phyloP scores from a whole-genome alignment of 2,797 vertebrate species.

The Aulostomus chinensis region DNA sequence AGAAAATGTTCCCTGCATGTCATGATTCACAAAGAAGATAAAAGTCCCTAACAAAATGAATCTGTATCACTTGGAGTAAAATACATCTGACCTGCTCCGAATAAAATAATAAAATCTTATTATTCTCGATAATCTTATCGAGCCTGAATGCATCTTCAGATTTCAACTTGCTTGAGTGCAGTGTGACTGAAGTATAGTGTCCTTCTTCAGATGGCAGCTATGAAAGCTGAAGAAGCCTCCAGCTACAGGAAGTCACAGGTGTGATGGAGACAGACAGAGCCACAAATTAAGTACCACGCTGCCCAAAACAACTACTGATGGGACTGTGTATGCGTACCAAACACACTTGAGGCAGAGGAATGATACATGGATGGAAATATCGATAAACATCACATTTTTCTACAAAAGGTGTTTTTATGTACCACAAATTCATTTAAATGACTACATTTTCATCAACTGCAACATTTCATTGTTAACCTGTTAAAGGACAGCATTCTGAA shows the following conservation, averaged over 20 bases:
- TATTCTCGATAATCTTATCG: neutral
- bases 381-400: too few relatives aligned
- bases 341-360: too few relatives aligned
- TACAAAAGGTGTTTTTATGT: too few relatives aligned
- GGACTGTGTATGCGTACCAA: neutral
- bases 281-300: conserved; percentile 26
- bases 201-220: conserved; percentile 34
- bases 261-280: conserved; percentile 47
- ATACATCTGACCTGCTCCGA: too few relatives aligned
- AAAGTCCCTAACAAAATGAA: conserved; percentile 1
- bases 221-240: conserved; percentile 44
- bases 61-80: too few relatives aligned
- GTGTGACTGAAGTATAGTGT: conserved; percentile 3
- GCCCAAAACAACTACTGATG: conserved; percentile 23
- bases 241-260: conserved; percentile 66
- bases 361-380: too few relatives aligned
- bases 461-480: too few relatives aligned
- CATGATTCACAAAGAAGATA: neutral
- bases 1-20: neutral
- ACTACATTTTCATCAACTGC: too few relatives aligned
- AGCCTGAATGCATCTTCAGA: neutral
- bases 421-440: too few relatives aligned
- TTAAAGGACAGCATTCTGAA: too few relatives aligned
- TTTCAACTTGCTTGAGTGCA: conserved; percentile 1
- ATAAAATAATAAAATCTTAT: too few relatives aligned